Evolutionary conservation across 2,113 vertebrate species (phyloP), one percentile per base, ranked within the genome.

Genomic region (Cololabis saira): DNA sequence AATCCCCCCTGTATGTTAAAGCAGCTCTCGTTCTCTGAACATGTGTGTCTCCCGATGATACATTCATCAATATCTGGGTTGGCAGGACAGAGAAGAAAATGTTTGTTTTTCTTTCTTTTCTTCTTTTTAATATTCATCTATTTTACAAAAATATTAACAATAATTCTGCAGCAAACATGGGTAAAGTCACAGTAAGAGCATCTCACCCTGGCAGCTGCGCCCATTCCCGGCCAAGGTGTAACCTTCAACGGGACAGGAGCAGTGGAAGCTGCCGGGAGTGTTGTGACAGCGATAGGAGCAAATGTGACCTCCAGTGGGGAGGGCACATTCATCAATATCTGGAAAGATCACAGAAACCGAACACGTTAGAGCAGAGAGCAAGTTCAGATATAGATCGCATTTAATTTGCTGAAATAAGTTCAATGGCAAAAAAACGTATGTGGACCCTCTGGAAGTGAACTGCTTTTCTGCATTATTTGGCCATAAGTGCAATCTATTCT

Each of bases 291-390:
- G 93, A 73, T 95, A 96, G 12, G 95, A 92, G 67, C 98, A 99
- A 83, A 99, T 98, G 67, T 98, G 96, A 19, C 98, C 97, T 54
- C 97, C 96, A 0, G 96, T 98, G 55, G 98, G 98, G 66, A 99
- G 89, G 24, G 98, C 96, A 12, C 98, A 99, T 78, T 99, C 98
- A 33, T 99, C 98, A 2, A 98, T 98, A 73, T 99, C 98, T 99
- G 44, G 0, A 74, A 42, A 48, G 11, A 9, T 50, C 8, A 75
- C 27, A 47, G 13, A 24, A 12, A 61, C 30, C 30, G 17, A 53
- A 5, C 6, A 17, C 37, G 61, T 13, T 55, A 17, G 1, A 18
- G 16, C 12, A 17, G 24, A 19, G 48, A 2, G 2, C 2, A 50
- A 5, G 17, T 33, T 54, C 4, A 54, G 5, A 6, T 27, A 27